A percentile compares a stretch with the other conserved stretches of the same genome.
phyloP scores from a whole-genome alignment of 1,140 invertebrate species.

The Pseudomyrmex cubaensis region DNA sequence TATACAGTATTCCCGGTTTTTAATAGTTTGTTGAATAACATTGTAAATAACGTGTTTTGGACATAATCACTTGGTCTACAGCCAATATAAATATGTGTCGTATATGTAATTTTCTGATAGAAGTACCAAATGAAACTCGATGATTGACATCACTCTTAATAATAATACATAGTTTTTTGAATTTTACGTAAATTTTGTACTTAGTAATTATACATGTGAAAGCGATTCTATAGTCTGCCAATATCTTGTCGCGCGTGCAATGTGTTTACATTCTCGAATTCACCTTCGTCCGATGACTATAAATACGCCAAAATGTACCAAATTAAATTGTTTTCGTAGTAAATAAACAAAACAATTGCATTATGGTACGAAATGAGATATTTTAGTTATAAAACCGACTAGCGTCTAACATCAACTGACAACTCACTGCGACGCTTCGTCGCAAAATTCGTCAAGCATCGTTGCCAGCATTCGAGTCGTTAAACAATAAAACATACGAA shows the following conservation, averaged over 20 bases:
- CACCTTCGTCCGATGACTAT: neutral
- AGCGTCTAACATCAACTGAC: neutral
- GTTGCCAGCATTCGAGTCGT: neutral
- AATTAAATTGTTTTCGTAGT: neutral
- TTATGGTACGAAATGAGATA: neutral
- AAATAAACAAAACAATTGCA: constrained; percentile 21
- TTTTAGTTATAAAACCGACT: neutral
- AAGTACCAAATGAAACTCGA: no score
- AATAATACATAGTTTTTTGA: no score
- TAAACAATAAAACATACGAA: neutral
- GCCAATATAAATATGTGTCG: neutral
- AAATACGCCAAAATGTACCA: constrained; percentile 15
- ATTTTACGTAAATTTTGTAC: no score
- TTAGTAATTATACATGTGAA: neutral
- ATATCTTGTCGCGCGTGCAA: neutral
- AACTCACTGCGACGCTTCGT: neutral
- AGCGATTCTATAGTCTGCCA: neutral
- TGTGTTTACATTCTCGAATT: neutral
- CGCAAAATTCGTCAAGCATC: neutral
- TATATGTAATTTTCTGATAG: no score
- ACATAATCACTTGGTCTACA: neutral
- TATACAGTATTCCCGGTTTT: no score
- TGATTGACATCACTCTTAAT: no score
- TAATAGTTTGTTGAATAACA: no score
- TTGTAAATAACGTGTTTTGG: no score